phyloP scores from a whole-genome alignment of 2,888 invertebrate species.

The Griposia aprilina region DNA sequence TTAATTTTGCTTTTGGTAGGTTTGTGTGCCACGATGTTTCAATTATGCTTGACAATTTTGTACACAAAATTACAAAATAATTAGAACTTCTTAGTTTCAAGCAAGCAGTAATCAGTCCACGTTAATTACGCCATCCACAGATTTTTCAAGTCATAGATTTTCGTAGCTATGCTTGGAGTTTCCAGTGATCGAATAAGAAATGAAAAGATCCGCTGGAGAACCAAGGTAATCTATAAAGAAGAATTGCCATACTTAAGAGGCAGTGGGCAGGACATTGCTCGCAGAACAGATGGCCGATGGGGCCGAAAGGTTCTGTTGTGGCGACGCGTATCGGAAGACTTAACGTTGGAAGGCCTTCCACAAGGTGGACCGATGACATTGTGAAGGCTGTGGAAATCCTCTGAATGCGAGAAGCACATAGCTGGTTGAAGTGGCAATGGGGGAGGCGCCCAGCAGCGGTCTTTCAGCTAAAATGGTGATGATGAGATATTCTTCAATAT shows the following conservation, averaged over 20 bases:
- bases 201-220: too few species aligned
- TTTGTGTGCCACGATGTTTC: background rate
- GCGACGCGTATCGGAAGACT: too few species aligned
- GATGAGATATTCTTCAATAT: background rate
- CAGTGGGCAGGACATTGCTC: too few species aligned
- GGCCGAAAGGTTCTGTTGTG: background rate
- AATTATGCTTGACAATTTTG: background rate
- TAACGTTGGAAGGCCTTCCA: background rate
- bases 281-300: background rate
- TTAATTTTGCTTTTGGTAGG: conserved; percentile 27
- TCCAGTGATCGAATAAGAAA: background rate
- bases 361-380: background rate
- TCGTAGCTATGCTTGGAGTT: background rate
- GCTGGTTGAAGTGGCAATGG: background rate
- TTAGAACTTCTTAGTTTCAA: too few species aligned
- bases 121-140: background rate
- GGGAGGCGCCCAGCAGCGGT: background rate
- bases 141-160: too few species aligned
- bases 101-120: background rate
- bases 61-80: background rate
- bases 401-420: background rate
- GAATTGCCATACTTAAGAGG: background rate
- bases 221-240: background rate
- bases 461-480: background rate
- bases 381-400: background rate